phyloP scores from a whole-genome alignment of 1,140 invertebrate genomes.

The Panagrolaimus sp. region DNA sequence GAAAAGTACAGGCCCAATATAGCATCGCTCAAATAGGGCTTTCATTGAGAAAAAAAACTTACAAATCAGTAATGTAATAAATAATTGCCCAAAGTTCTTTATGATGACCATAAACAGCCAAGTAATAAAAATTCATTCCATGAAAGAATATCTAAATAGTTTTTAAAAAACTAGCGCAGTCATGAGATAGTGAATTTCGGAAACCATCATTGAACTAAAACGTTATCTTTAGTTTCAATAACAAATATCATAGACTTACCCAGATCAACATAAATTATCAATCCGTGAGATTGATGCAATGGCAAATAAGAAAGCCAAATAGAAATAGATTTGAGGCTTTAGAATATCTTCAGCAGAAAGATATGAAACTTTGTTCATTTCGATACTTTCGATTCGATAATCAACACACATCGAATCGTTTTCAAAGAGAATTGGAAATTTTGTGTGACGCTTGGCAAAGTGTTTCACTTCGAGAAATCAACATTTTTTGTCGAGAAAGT shows the following conservation, averaged over 20 bases:
- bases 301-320: slow-evolving; percentile 83
- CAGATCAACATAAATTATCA: slow-evolving; percentile 77
- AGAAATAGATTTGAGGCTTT: slow-evolving; percentile 81
- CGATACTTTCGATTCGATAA: slow-evolving; percentile 52
- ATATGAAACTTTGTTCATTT: slow-evolving; percentile 77
- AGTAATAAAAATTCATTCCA: slow-evolving; percentile 92
- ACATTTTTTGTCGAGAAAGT: no score
- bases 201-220: slow-evolving; percentile 70
- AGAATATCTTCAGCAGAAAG: slow-evolving; percentile 96
- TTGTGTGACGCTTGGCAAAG: no score
- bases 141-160: slow-evolving; percentile 86
- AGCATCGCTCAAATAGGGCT: no score
- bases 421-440: no score
- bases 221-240: no score
- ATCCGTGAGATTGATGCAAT: slow-evolving; percentile 84
- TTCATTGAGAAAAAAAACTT: no score
- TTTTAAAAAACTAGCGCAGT: slow-evolving; percentile 79
- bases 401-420: slow-evolving; percentile 55
- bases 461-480: no score
- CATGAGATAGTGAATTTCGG: slow-evolving; percentile 96
- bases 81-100: slow-evolving; percentile 93
- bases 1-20: no score
- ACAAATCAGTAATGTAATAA: slow-evolving; percentile 91
- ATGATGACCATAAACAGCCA: slow-evolving; percentile 84
- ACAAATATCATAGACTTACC: slow-evolving; percentile 66